Conservation (phyloP, 2,797 vertebrate genomes). For the Peromyscus attwateri region DNA sequence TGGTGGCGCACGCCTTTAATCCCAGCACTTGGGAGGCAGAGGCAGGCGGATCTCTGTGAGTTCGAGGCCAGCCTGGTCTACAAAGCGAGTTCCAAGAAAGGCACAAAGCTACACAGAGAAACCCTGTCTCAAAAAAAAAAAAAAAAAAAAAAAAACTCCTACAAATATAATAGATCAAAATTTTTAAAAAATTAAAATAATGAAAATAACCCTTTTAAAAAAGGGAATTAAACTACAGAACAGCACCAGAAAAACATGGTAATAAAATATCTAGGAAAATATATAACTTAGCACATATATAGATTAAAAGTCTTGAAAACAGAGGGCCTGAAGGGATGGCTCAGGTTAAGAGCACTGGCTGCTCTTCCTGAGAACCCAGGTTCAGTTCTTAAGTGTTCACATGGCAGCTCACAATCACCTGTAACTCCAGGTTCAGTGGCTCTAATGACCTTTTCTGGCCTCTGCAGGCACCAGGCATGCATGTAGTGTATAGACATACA, state of each 20-base stretch:
- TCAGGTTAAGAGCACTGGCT: neutral
- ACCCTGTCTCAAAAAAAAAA: no score
- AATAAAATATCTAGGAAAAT: slow-evolving; percentile 58
- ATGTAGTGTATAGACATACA: neutral
- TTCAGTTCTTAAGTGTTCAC: neutral
- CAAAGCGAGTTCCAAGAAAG: no score
- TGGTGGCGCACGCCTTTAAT: no score
- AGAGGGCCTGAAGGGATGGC: no score
- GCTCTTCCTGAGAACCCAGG: neutral
- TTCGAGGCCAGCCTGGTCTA: no score
- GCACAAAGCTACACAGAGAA: no score
- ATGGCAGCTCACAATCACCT: neutral
- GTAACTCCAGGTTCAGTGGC: neutral
- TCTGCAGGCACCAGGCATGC: neutral
- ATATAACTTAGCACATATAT: neutral
- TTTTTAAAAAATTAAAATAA: neutral
- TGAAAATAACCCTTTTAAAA: neutral
- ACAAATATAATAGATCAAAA: neutral
- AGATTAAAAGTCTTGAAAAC: slow-evolving; percentile 49
- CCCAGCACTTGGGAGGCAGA: no score
- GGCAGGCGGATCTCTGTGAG: no score
- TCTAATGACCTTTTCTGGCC: neutral
- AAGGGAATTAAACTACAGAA: slow-evolving; percentile 2
- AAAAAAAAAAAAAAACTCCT: neutral
- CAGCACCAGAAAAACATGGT: slow-evolving; percentile 36